A percentile compares a stretch with the other conserved stretches of the same genome.
phyloP scores from a whole-genome alignment of 2,888 invertebrate genomes.

The Parasteatoda lunata region DNA sequence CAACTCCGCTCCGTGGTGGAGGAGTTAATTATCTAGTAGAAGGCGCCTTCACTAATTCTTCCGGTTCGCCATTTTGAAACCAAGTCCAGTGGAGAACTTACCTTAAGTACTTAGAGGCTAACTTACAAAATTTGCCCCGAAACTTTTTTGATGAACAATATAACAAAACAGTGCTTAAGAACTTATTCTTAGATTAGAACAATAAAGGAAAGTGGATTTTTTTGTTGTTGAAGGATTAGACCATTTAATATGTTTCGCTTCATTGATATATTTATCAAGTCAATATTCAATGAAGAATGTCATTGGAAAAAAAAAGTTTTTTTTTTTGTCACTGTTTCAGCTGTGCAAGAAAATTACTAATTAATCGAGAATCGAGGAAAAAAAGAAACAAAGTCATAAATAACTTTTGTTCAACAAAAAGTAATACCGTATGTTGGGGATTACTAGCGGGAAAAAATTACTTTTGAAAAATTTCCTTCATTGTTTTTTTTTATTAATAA shows the following conservation, averaged over 20 bases:
- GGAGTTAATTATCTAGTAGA: slow-evolving; percentile 36
- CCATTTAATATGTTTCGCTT: not conserved
- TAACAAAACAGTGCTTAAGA: not conserved
- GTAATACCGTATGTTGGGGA: too few relatives aligned
- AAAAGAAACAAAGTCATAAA: too few relatives aligned
- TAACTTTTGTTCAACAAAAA: too few relatives aligned
- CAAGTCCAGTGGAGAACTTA: slow-evolving; percentile 21
- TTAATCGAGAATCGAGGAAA: too few relatives aligned
- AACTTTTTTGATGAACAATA: slow-evolving; percentile 8
- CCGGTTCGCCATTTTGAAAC: slow-evolving; percentile 20
- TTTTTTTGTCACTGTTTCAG: too few relatives aligned
- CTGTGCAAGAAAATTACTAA: too few relatives aligned
- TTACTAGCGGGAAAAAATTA: too few relatives aligned
- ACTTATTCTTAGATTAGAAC: not conserved
- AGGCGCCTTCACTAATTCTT: slow-evolving; percentile 11
- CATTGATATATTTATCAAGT: not conserved
- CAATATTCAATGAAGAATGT: not conserved
- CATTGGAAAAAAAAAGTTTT: not conserved
- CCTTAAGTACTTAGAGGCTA: slow-evolving; percentile 24
- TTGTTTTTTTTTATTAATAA: too few relatives aligned
- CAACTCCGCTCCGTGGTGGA: not conserved
- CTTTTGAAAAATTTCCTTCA: too few relatives aligned
- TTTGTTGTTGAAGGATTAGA: not conserved
- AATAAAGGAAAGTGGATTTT: not conserved
- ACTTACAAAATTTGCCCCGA: not conserved